Base-by-base conservation (phyloP, 2,797 vertebrate genomes). In the Scleropages formosus region DNA sequence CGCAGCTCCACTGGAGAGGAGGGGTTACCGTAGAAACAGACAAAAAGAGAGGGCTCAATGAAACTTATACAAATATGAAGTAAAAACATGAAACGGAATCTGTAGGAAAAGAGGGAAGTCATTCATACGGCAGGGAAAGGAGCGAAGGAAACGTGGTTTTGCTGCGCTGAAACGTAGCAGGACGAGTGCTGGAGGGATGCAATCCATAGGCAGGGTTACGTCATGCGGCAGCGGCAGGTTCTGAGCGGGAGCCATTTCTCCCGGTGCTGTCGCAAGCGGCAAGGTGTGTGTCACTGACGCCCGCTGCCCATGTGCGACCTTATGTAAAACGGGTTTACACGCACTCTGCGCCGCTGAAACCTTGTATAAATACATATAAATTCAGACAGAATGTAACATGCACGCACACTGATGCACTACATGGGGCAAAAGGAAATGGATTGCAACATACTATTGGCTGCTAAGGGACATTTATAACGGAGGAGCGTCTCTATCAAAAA, bases 21-120 rank as follows among this genome's bases (percentile, higher is more conserved):
- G 26, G 72, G 46, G 88, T 92, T 90, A 81, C 91, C 86, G 90
- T 92, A 86, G 91, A 86, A 92, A 91, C 89, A 78, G 68, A 84
- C 78, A 82, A 87, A 82, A 84, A 82, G 75, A 39, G 73, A 61
- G 82, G 82, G 87, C 83, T 88, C 79, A 79, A 65, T 80, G 85
- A 86, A 89, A 90, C 74, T 85, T 87, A 65, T 60, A 78, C 73
- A 80, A 81, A 82, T 72, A 73, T 75, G 84, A 83, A 80, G 11
- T 82, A 75, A 75, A 85, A 82, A 84, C 68, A 75, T 78, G 78
- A 80, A 73, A 80, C 26, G 75, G 61, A 26, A 79, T 68, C 74
- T 18, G 71, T 81, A 80, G 72, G 26, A 77, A 31, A 46, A 74
- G 80, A 72, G 77, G 8, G 39, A 77, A 78, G 77, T 75, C 72